Evolutionary conservation across 2,888 invertebrate genomes (phyloP).

Genomic region (Leucoma salicis): DNA sequence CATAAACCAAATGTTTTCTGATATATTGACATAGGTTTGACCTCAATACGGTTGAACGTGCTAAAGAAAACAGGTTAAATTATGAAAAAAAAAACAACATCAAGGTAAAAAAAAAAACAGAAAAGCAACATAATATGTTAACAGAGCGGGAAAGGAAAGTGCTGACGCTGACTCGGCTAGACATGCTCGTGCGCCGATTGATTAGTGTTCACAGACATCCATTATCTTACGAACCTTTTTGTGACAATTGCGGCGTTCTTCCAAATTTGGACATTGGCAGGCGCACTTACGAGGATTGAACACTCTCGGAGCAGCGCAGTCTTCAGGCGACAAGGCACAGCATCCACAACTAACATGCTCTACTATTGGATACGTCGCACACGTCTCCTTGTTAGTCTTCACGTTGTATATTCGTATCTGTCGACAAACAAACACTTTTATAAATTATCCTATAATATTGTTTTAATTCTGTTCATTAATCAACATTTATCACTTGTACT

Average conservation of each 20-base stretch:
- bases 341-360: conserved; percentile 69
- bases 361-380: conserved; percentile 60
- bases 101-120: conserved; percentile 20
- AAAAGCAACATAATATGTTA: conserved; percentile 43
- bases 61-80: conserved; percentile 18
- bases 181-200: conserved; percentile 50
- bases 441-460: not conserved
- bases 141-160: conserved; percentile 31
- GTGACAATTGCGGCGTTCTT: conserved; percentile 65
- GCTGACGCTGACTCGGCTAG: conserved; percentile 34
- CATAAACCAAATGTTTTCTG: conserved; percentile 19
- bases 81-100: conserved; percentile 29
- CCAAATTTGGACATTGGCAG: conserved; percentile 73
- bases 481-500: conserved; percentile 28
- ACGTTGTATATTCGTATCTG: conserved; percentile 69
- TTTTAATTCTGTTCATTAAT: conserved; percentile 2
- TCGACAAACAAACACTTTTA: conserved; percentile 19
- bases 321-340: conserved; percentile 50
- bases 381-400: conserved; percentile 64
- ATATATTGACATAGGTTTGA: conserved; percentile 21
- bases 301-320: conserved; percentile 56
- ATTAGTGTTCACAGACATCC: conserved; percentile 71
- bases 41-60: conserved; percentile 16
- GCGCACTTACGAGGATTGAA: conserved; percentile 77
- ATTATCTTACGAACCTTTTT: conserved; percentile 76